Conservation (phyloP, 2,113 vertebrate genomes). For the Pelusios castaneus region DNA sequence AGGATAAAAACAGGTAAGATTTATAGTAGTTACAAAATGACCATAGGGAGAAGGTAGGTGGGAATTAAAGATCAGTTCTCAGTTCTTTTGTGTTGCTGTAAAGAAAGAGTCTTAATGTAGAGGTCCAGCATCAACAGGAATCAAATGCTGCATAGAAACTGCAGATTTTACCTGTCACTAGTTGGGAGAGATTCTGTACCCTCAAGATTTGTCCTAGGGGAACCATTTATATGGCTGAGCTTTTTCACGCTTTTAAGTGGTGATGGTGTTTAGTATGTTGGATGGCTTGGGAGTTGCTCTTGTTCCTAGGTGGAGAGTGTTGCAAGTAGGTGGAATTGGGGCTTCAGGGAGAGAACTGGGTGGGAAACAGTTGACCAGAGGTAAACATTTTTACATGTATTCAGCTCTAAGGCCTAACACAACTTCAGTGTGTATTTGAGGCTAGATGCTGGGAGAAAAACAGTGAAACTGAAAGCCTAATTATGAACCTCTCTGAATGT, state of each 20-base stretch:
- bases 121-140: not conserved
- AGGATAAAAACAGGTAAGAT: not conserved
- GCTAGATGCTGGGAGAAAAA: not conserved
- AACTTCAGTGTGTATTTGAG: not conserved
- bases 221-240: not conserved
- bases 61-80: not conserved
- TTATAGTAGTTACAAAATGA: not conserved
- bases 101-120: not conserved
- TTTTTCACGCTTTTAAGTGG: not conserved
- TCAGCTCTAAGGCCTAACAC: not conserved
- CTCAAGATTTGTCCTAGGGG: not conserved
- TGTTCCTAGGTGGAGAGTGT: not conserved
- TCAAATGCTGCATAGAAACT: not conserved
- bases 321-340: not conserved
- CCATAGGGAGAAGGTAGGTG: not conserved
- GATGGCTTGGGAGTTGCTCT: not conserved
- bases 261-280: not conserved
- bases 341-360: not conserved
- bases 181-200: not conserved
- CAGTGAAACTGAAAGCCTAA: conserved; percentile 1
- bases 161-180: not conserved
- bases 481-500: not conserved
- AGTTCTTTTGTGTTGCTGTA: not conserved
- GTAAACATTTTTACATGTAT: not conserved
- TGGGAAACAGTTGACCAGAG: not conserved